Evolutionary conservation across 2,113 vertebrate species (phyloP).

Genomic region (Salvelinus namaycush): DNA sequence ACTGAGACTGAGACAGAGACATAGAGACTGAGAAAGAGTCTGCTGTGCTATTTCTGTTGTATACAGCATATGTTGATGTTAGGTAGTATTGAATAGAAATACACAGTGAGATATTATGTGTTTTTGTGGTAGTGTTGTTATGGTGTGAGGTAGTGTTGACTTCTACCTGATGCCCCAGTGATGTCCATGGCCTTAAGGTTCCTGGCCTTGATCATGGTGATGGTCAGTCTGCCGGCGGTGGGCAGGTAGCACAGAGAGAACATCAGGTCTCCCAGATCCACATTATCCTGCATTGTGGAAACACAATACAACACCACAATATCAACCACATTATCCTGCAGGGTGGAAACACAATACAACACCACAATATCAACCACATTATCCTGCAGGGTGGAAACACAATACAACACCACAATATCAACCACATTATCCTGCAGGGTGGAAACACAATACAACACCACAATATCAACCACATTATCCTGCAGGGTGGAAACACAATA

Average conservation of each 20-base stretch:
- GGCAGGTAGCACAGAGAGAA: slow-evolving; percentile 79
- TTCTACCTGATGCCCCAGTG: slow-evolving; percentile 94
- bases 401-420: too few relatives aligned
- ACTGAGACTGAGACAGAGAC: too few relatives aligned
- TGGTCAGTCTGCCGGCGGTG: slow-evolving; percentile 94
- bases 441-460: too few relatives aligned
- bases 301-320: not conserved
- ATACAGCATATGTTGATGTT: not conserved
- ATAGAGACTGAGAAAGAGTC: too few relatives aligned
- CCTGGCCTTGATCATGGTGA: slow-evolving; percentile 98
- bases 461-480: too few relatives aligned
- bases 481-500: not conserved
- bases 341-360: slow-evolving; percentile 25
- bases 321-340: slow-evolving; percentile 78
- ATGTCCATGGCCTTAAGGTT: slow-evolving; percentile 70
- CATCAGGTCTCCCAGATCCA: too few relatives aligned
- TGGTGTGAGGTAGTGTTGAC: not conserved
- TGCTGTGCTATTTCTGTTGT: not conserved
- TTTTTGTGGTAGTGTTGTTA: not conserved
- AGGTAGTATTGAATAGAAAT: not conserved
- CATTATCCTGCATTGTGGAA: slow-evolving; percentile 84
- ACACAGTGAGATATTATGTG: not conserved
- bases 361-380: too few relatives aligned
- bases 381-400: too few relatives aligned
- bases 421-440: too few relatives aligned